Percentiles rank a stretch among this genome's conserved stretches.
phyloP scores from a whole-genome alignment of 2,888 invertebrate genomes.

The Catocala nupta region DNA sequence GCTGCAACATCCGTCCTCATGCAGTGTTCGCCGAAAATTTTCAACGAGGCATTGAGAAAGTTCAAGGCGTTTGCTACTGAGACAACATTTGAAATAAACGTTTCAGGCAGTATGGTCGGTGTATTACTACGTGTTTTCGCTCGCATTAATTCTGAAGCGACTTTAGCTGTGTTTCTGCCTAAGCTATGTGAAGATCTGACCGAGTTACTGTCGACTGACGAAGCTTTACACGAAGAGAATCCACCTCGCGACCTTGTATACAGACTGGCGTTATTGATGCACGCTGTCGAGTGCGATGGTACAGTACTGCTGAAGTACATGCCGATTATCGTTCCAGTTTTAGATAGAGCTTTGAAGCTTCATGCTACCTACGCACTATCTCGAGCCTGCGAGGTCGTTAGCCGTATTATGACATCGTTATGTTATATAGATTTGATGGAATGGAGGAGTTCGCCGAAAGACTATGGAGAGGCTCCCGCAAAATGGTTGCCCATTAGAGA shows the following conservation, averaged over 20 bases:
- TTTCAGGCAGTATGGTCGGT: slow-evolving; percentile 93
- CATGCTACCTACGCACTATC: slow-evolving; percentile 90
- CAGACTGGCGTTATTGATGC: slow-evolving; percentile 91
- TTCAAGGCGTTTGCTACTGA: slow-evolving; percentile 91
- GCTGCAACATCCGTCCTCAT: slow-evolving; percentile 90
- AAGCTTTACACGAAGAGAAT: slow-evolving; percentile 91
- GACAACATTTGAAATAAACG: slow-evolving; percentile 93
- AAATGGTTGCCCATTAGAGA: slow-evolving; percentile 92
- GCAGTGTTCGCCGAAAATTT: slow-evolving; percentile 90
- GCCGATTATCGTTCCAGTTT: slow-evolving; percentile 88
- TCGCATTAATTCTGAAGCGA: slow-evolving; percentile 89
- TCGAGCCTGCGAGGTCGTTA: slow-evolving; percentile 88
- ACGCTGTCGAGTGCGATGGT: slow-evolving; percentile 90
- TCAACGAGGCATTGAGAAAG: slow-evolving; percentile 90
- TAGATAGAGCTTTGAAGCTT: slow-evolving; percentile 91
- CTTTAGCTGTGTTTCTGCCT: slow-evolving; percentile 91
- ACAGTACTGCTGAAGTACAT: slow-evolving; percentile 89
- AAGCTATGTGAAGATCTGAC: slow-evolving; percentile 90
- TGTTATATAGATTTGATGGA: slow-evolving; percentile 89
- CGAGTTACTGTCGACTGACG: slow-evolving; percentile 88
- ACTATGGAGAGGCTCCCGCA: slow-evolving; percentile 89
- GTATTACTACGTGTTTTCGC: slow-evolving; percentile 90
- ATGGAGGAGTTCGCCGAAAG: slow-evolving; percentile 87
- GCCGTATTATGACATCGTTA: slow-evolving; percentile 87
- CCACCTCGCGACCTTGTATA: slow-evolving; percentile 93